Percentiles rank a stretch among this genome's conserved stretches.
phyloP scores from a whole-genome alignment of 2,888 invertebrate species.

The Sussaba pulchella region DNA sequence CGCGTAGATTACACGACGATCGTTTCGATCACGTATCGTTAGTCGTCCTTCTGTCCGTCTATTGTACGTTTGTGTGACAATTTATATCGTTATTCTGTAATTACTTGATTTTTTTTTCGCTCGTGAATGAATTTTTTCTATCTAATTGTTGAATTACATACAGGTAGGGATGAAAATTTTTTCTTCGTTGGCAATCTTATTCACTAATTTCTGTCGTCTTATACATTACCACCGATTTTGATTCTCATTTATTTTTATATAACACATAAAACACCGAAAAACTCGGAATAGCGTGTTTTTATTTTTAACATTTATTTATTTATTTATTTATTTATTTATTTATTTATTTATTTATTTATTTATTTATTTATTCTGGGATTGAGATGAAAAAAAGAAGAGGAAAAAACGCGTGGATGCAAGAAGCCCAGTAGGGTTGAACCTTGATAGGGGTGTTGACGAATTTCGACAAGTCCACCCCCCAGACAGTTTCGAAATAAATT shows the following conservation, averaged over 20 bases:
- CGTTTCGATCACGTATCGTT: slow-evolving; percentile 70
- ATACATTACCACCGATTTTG: not conserved
- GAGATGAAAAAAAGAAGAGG: no score
- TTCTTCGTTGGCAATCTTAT: not conserved
- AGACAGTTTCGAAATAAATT: no score
- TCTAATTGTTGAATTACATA: slow-evolving; percentile 31
- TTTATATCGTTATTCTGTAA: slow-evolving; percentile 38
- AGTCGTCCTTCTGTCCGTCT: slow-evolving; percentile 50
- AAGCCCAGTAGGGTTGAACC: no score
- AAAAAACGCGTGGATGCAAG: no score
- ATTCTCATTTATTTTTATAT: slow-evolving; percentile 42
- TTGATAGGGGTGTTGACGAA: no score
- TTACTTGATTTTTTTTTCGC: slow-evolving; percentile 31
- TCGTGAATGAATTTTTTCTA: slow-evolving; percentile 16
- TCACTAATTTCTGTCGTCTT: not conserved
- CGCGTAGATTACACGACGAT: slow-evolving; percentile 65
- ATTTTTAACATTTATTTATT: no score
- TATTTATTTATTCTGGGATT: not conserved
- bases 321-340: no score
- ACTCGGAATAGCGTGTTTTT: not conserved
- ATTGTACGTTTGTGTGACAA: slow-evolving; percentile 40
- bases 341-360: no score
- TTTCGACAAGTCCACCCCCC: no score
- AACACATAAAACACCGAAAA: slow-evolving; percentile 3
- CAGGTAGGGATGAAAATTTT: not conserved